A percentile compares a stretch with the other conserved stretches of the same genome.
phyloP scores from a whole-genome alignment of 37 sponge, comb jelly and placozoan species.

The Tethya wilhelma region DNA sequence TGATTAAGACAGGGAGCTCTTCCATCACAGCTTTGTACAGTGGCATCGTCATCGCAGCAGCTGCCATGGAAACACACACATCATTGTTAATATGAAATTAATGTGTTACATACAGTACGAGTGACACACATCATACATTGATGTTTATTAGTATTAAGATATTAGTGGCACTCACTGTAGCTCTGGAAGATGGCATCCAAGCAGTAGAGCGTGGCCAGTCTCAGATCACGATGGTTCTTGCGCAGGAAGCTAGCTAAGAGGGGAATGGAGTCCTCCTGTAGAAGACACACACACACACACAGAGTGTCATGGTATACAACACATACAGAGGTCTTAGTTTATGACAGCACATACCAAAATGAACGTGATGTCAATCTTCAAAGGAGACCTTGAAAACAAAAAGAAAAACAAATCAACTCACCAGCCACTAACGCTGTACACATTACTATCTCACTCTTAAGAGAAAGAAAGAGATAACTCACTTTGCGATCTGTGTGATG shows the following conservation, averaged over 20 bases:
- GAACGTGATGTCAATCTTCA: conserved; percentile 79
- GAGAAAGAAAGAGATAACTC: not conserved
- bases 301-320: not conserved
- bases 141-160: not conserved
- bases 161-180: conserved; percentile 55
- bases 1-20: conserved; percentile 89
- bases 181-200: conserved; percentile 72
- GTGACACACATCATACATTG: not conserved
- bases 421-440: not conserved
- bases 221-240: conserved; percentile 95
- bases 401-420: not conserved
- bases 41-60: conserved; percentile 31
- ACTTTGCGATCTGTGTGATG: conserved; percentile 88
- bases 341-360: conserved; percentile 92
- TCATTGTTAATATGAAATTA: too few relatives aligned
- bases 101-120: not conserved
- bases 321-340: too few relatives aligned
- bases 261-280: conserved; percentile 80
- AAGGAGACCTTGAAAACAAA: conserved; percentile 70
- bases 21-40: conserved; percentile 72
- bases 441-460: too few relatives aligned
- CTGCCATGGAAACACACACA: too few relatives aligned
- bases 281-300: not conserved
- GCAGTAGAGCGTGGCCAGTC: conserved; percentile 86
- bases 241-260: conserved; percentile 93